These are phyloP conservation scores for Proteles cristata DNA, from an alignment of 2,113 vertebrate genomes.

Conservation along the genomic window DNA sequence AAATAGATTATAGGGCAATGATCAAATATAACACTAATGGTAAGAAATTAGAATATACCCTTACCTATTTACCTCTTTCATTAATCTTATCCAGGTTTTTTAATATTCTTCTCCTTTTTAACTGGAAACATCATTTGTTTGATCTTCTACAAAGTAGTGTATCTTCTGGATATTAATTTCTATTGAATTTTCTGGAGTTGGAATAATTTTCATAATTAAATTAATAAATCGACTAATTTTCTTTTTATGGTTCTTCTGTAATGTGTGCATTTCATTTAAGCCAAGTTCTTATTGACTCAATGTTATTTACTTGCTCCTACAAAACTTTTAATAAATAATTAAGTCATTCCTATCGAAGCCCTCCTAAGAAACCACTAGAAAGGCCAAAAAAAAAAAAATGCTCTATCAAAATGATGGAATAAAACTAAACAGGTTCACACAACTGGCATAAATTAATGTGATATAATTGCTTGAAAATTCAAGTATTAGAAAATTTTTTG, in stretches of 20 bases:
- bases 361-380: constrained; percentile 29
- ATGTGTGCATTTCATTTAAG: neutral
- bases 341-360: constrained; percentile 27
- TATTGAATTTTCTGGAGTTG: neutral
- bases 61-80: neutral
- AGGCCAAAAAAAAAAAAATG: neutral
- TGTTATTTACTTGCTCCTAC: neutral
- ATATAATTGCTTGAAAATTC: constrained; percentile 1
- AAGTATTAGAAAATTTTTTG: neutral
- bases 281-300: neutral
- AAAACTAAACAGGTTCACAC: constrained; percentile 8
- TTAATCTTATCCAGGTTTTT: neutral
- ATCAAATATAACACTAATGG: neutral
- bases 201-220: constrained; percentile 29
- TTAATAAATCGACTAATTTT: neutral
- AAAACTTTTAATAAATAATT: constrained; percentile 48
- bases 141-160: neutral
- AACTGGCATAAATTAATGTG: neutral
- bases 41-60: neutral
- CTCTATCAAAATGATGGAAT: neutral
- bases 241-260: neutral
- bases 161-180: neutral
- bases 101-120: neutral
- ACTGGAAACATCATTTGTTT: neutral
- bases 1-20: neutral